Base-by-base conservation (phyloP, 2,797 vertebrate species). In the Notamacropus eugenii region DNA sequence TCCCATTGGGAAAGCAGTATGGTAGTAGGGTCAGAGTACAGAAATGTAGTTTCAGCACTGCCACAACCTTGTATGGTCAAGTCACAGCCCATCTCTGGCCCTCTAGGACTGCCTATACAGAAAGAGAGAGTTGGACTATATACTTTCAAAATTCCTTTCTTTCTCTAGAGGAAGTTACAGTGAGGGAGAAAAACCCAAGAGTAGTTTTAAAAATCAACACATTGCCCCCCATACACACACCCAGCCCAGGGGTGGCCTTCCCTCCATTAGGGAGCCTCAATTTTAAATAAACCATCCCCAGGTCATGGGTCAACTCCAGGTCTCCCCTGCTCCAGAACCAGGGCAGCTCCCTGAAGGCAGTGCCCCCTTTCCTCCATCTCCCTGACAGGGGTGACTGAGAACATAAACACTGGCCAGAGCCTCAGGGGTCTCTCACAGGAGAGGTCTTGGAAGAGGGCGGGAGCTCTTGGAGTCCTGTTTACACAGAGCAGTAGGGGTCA, bases 401-500 rank as follows among this genome's bases (percentile, higher is more conserved):
- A 87, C 74, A 50, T 87, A 87, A 87, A 87, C 74, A 87, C 74
- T 87, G 74, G 40, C 74, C 74, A 50, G 74, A 87, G 40, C 74
- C 74, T 87, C 22, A 3, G 74, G 74, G 74, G 40, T 87, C 74
- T 87, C 74, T 87, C 74, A 46, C 74, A 87, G 74, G 40, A 24
- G 74, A 87, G 74, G 74, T 87, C 74, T 46, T 50, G 40, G 74
- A 87, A 50, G 74, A 87, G 74, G 62, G 74, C 74, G 22, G 74
- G 74, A 46, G n/a, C 58, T 62, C 40, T 40, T 54, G 90, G 55
- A 5, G 46, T 46, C 62, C 92, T 93, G 59, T 87, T 93, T 46
- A 92, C 74, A 87, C 54, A 94, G 55, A 93, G 55, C 46, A 5
- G n/a, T 59, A 91, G 62, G 90, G 90, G 90, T 57, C 90, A 28